Conservation (phyloP, 2,113 vertebrate genomes). For the Speoplatyrhinus poulsoni region DNA sequence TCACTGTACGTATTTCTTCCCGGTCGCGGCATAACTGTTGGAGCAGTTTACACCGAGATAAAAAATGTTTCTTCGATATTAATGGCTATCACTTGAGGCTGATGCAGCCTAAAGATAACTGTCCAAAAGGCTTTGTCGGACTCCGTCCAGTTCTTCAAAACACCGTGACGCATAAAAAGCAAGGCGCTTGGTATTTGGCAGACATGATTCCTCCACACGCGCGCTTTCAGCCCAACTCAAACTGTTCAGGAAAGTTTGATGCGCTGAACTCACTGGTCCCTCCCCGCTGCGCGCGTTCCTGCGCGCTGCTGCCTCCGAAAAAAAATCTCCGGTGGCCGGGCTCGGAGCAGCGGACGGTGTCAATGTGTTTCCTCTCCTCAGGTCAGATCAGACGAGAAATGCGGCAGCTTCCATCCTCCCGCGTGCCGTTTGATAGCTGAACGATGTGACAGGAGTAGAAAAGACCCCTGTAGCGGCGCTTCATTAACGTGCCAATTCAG, state of each 20-base stretch:
- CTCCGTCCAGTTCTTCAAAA: constrained; percentile 18
- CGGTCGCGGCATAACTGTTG: constrained; percentile 85
- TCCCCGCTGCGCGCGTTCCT: not conserved
- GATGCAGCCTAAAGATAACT: not conserved
- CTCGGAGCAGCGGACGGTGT: constrained; percentile 2
- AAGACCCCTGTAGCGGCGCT: constrained; percentile 91
- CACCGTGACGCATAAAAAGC: not conserved
- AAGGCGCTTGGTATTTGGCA: not conserved
- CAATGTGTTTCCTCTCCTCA: constrained; percentile 12
- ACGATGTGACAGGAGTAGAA: constrained; percentile 92
- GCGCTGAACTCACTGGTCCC: not conserved
- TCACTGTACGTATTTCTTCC: constrained; percentile 95
- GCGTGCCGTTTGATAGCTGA: constrained; percentile 88
- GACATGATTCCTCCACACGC: constrained; percentile 13
- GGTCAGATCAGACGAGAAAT: constrained; percentile 78
- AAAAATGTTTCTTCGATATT: too few relatives aligned
- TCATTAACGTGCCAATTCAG: constrained; percentile 93
- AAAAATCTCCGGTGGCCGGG: constrained; percentile 48
- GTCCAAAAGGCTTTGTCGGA: not conserved
- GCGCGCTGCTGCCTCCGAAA: not conserved
- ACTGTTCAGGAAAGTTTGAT: constrained; percentile 33
- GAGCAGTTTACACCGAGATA: too few relatives aligned
- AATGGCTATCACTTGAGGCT: too few relatives aligned
- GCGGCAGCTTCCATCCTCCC: constrained; percentile 86
- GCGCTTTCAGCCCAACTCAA: constrained; percentile 1